phyloP scores from a whole-genome alignment of 2,797 vertebrate genomes.

The Sparidentex hasta region DNA sequence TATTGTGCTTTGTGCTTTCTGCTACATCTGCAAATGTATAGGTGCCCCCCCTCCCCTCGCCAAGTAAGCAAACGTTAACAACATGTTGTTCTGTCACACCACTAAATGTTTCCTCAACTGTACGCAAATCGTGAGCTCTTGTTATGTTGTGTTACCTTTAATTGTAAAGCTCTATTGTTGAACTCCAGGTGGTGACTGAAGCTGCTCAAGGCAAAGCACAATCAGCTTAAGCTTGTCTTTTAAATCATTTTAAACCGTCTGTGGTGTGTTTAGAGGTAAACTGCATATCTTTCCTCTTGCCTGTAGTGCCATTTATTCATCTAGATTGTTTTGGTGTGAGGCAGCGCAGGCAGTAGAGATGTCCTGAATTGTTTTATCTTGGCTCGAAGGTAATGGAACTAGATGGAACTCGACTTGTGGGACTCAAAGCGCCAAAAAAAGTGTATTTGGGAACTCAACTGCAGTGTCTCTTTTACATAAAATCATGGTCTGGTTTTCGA shows the following conservation, averaged over 20 bases:
- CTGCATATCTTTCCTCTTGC: no score
- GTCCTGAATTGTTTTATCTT: no score
- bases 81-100: slow-evolving; percentile 20
- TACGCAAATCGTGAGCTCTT: not conserved
- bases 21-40: slow-evolving; percentile 42
- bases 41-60: slow-evolving; percentile 24
- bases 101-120: slow-evolving; percentile 21
- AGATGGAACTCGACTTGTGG: no score
- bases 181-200: not conserved
- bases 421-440: no score
- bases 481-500: no score
- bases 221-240: not conserved
- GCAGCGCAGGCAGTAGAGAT: no score
- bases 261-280: slow-evolving; percentile 27
- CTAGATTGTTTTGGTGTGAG: no score
- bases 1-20: slow-evolving; percentile 56
- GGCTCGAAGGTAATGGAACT: no score
- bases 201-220: not conserved
- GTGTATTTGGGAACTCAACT: no score
- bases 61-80: slow-evolving; percentile 30
- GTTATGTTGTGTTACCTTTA: not conserved
- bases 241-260: not conserved
- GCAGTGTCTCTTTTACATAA: no score
- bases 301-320: no score
- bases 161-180: not conserved